Evolutionary conservation across 2,797 vertebrate genomes (phyloP), one percentile per base, ranked within the genome.

Genomic region (Pipistrellus kuhlii): DNA sequence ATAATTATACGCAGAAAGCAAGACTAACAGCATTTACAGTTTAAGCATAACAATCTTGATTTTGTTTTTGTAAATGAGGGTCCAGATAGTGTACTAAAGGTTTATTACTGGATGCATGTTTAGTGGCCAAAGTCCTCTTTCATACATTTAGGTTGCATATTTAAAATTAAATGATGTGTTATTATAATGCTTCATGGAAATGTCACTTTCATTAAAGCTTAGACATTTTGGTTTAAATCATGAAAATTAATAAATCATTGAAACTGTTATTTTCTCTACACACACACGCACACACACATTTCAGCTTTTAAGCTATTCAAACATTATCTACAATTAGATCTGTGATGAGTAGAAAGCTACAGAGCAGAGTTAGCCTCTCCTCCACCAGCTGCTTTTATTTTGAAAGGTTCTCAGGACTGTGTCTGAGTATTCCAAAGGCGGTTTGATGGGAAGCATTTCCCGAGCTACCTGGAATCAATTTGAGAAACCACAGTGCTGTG

Each of bases 281-380:
- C 18, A 46, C 21, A 80, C 13, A 59, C 8, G 76, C 13, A 59
- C 9, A 77, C 5, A 17, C 64, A 53, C 0, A 4, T 38, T 83
- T 87, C 57, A 88, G 17, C 68, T 85, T 93, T 95, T 55, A 68
- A 66, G 11, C 62, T 95, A 71, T 72, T 23, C 18, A 75, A 71
- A 77, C 8, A 27, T 3, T 20, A 30, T 53, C 44, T 69, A 53
- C 53, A 73, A 13, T 21, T 30, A n/a, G 8, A n/a, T 14, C 21
- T 12, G 1, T 77, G 25, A 77, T 14, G 76, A 78, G n/a, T 41
- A 71, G 66, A 73, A 80, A 77, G 8, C 80, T 72, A 2, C 48
- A n/a, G 64, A 46, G 18, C 14, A 75, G 15, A 83, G 15, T 77
- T 2, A 68, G 13, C 35, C 30, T 88, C 32, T 48, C 17, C 38